phyloP scores from a whole-genome alignment of 2,888 invertebrate species.

The Drosophila basisetae region DNA sequence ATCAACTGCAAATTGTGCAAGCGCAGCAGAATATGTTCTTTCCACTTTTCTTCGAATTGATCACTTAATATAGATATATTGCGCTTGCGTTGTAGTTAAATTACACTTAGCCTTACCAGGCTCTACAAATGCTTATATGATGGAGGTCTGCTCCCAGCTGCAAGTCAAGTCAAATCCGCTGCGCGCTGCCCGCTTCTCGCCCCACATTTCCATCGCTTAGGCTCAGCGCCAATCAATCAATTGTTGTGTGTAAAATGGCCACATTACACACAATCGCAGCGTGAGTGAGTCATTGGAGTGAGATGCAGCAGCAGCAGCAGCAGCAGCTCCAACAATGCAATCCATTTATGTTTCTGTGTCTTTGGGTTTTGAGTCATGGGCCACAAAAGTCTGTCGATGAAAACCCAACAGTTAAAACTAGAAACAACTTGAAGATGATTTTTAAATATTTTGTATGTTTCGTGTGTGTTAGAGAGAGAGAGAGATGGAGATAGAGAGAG shows the following conservation, averaged over 20 bases:
- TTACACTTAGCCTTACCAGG: neutral
- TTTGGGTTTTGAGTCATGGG: constrained; percentile 56
- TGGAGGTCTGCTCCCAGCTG: neutral
- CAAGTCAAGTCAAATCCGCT: neutral
- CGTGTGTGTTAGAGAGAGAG: neutral
- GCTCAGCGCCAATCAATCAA: constrained; percentile 51
- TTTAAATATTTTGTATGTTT: neutral
- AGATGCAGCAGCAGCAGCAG: constrained; percentile 11
- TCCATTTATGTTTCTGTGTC: constrained; percentile 56
- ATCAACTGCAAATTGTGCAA: neutral
- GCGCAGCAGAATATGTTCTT: neutral
- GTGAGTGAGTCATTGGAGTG: constrained; percentile 41
- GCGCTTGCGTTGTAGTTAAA: neutral
- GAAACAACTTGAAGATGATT: constrained; percentile 9
- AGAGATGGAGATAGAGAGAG: neutral
- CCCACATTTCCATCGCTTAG: neutral
- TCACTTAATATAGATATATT: neutral
- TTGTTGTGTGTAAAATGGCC: constrained; percentile 34
- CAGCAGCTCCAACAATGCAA: constrained; percentile 44
- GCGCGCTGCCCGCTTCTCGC: neutral
- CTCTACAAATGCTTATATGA: neutral
- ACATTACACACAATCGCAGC: constrained; percentile 11
- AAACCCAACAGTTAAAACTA: constrained; percentile 20
- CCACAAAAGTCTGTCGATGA: constrained; percentile 32
- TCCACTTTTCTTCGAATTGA: neutral